Base-by-base conservation (phyloP, 2,113 vertebrate species). In the Chionomys nivalis region DNA sequence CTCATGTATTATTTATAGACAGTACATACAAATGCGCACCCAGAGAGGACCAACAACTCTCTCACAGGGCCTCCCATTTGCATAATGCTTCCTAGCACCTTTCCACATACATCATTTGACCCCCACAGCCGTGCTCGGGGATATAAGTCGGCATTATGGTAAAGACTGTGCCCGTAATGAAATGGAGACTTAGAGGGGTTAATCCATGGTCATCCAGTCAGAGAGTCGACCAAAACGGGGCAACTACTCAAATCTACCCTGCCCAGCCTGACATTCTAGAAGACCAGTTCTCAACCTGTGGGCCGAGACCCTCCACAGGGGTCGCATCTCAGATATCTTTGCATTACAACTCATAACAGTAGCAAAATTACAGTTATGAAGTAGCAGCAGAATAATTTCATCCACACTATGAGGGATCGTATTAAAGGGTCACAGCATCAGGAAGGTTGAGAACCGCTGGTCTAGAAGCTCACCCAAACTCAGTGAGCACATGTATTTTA, bases 1-100 rank as follows among this genome's bases (percentile, higher is more conserved):
- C 82, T 94, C 89, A 90, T 94, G 5, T 13, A 78, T 96, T 89
- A 94, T 96, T 94, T 96, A 96, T 93, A 7, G 70, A 23, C n/a
- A 5, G 17, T 65, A 5, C 26, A 31, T 68, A 0, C 44, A 21
- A 17, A 26, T 39, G 49, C 58, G 7, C 70, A 8, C 65, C 42
- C 12, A 26, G 42, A 36, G 36, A 66, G 55, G 52, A 16, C 3
- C n/a, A 12, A 26, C n/a, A 11, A 26, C 24, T 68, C 90, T 68
- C 39, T 1, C 52, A 5, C 16, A 49, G 75, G 61, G 79, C 87
- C 12, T 82, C 58, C 2, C 3, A 75, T 96, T 95, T 96, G 66
- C 92, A 91, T 93, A 94, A 82, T 70, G 70, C 24, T 61, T 19
- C 76, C 1, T 14, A 81, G 58, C 87, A 21, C 68, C 42, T 76